A percentile compares a stretch with the other conserved stretches of the same genome.
Conservation (phyloP, 2,113 vertebrate genomes). For the Vidua macroura region DNA sequence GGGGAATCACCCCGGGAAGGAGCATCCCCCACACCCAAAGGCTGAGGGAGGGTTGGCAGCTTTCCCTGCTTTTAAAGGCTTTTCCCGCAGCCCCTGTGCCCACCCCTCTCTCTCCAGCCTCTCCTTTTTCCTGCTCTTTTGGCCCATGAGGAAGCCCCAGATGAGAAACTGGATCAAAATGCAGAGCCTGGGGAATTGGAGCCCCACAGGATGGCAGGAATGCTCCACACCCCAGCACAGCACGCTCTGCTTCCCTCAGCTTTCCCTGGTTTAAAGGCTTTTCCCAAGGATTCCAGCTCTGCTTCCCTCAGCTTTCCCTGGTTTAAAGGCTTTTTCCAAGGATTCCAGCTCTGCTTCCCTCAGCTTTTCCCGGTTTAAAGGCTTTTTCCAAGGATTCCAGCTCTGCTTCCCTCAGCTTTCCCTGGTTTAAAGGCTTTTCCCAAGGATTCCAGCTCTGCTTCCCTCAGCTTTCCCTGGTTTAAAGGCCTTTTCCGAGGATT, state of each 20-base stretch:
- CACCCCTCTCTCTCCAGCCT: neutral
- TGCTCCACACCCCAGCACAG: fast-evolving
- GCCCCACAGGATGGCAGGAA: neutral
- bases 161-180: neutral
- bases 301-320: neutral
- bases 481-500: too few species aligned
- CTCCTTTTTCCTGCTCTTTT: neutral
- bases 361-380: neutral
- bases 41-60: neutral
- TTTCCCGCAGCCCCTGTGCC: neutral
- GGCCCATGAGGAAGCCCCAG: neutral
- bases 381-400: neutral
- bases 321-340: neutral
- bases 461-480: neutral
- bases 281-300: neutral
- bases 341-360: neutral
- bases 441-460: fast-evolving
- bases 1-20: neutral
- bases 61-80: too few species aligned
- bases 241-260: neutral
- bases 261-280: neutral
- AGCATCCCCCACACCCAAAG: too few species aligned
- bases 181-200: neutral
- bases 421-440: neutral
- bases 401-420: neutral